Percentiles rank a stretch among this genome's conserved stretches.
phyloP scores from a whole-genome alignment of 2,888 invertebrate species.

The Cantharis rufa region DNA sequence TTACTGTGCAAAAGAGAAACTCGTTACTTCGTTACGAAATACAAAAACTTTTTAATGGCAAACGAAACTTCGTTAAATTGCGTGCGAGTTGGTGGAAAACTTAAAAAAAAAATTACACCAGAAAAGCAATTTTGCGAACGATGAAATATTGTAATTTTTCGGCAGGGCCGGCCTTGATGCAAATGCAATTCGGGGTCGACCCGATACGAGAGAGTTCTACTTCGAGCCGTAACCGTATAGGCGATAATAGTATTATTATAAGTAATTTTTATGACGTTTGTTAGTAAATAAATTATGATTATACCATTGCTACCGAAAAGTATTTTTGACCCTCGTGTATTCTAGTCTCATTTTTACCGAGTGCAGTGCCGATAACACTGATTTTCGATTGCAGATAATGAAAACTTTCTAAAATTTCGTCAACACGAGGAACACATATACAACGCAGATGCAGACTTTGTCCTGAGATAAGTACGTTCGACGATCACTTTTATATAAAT shows the following conservation, averaged over 20 bases:
- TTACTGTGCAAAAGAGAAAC: background rate
- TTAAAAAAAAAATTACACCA: background rate
- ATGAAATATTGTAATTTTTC: background rate
- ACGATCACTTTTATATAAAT: background rate
- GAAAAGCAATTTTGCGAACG: background rate
- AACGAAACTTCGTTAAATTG: background rate
- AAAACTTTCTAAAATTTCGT: background rate
- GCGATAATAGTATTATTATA: too few species aligned
- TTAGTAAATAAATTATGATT: too few species aligned
- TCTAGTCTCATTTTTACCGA: background rate
- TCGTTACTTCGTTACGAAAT: background rate
- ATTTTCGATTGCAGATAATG: background rate
- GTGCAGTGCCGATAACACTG: background rate
- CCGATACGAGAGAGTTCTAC: too few species aligned
- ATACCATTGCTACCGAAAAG: too few species aligned
- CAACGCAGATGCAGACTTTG: background rate
- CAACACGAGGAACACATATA: background rate
- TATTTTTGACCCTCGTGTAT: background rate
- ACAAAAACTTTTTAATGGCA: background rate
- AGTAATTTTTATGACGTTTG: too few species aligned
- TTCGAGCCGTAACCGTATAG: too few species aligned
- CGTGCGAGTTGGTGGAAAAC: background rate
- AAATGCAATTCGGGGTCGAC: too few species aligned
- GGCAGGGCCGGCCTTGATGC: background rate
- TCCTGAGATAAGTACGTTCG: background rate